Percentiles rank a stretch among this genome's conserved stretches.
phyloP scores from a whole-genome alignment of 2,113 vertebrate genomes.

The Petaurus breviceps region DNA sequence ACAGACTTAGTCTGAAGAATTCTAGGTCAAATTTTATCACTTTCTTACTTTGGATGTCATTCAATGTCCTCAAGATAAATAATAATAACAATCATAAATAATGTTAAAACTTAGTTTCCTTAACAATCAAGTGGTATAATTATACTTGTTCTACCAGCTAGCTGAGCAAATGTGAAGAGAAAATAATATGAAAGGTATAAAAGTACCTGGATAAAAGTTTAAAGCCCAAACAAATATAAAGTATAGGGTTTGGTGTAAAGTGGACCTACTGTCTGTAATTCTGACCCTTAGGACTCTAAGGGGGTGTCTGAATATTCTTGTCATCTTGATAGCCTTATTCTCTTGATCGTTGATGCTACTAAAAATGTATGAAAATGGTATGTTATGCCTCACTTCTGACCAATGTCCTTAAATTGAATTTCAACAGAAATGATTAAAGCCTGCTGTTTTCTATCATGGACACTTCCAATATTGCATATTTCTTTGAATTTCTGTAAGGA shows the following conservation, averaged over 20 bases:
- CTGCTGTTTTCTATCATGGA: slow-evolving; percentile 15
- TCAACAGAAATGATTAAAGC: slow-evolving; percentile 21
- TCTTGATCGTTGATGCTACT: slow-evolving; percentile 43
- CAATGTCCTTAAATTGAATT: not conserved
- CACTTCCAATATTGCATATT: slow-evolving; percentile 8
- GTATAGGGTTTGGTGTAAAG: slow-evolving; percentile 47
- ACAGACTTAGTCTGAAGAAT: not conserved
- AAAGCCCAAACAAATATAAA: not conserved
- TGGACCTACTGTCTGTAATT: slow-evolving; percentile 73
- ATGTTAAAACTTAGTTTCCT: not conserved
- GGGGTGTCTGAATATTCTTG: slow-evolving; percentile 75
- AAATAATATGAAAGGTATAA: not conserved
- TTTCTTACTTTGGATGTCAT: not conserved
- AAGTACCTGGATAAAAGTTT: not conserved
- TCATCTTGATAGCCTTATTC: slow-evolving; percentile 66
- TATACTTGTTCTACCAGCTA: not conserved
- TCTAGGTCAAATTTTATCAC: not conserved
- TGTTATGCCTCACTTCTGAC: not conserved
- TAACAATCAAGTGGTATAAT: not conserved
- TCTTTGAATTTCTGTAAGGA: not conserved
- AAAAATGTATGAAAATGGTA: not conserved
- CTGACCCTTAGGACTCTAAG: slow-evolving; percentile 67
- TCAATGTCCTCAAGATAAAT: not conserved
- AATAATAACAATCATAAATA: not conserved
- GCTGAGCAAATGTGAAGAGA: not conserved